A percentile compares a stretch with the other conserved stretches of the same genome.
phyloP scores from a whole-genome alignment of 2,888 invertebrate genomes.

The Pyrgus malvae region DNA sequence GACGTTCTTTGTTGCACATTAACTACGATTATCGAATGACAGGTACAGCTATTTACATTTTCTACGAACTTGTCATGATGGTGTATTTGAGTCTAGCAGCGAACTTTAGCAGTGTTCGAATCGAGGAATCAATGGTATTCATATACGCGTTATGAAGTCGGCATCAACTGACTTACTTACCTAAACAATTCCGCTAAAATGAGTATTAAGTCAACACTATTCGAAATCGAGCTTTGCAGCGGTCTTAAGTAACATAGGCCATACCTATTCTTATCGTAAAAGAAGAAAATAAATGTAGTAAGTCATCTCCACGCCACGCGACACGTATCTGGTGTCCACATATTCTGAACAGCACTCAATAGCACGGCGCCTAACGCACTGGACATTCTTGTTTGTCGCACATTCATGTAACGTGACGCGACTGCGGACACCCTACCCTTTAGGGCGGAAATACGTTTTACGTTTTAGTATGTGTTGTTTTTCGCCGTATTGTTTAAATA shows the following conservation, averaged over 20 bases:
- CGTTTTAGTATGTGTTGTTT: not conserved
- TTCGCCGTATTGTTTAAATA: too few species aligned
- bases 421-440: slow-evolving; percentile 44
- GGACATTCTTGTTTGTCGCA: slow-evolving; percentile 52
- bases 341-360: slow-evolving; percentile 77
- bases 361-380: slow-evolving; percentile 59
- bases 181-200: too few species aligned
- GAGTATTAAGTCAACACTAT: not conserved
- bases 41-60: too few species aligned
- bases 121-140: too few species aligned
- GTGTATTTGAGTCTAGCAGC: too few species aligned
- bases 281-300: not conserved
- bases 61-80: too few species aligned
- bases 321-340: slow-evolving; percentile 67
- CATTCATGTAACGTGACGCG: slow-evolving; percentile 56
- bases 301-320: slow-evolving; percentile 47
- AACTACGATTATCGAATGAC: too few species aligned
- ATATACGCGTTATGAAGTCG: too few species aligned
- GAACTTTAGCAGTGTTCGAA: too few species aligned
- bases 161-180: too few species aligned
- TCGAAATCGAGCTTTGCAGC: not conserved
- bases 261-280: too few species aligned
- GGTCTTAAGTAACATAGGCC: too few species aligned
- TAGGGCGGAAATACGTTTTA: not conserved
- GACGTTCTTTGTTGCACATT: slow-evolving; percentile 49